Conservation (phyloP, 2,888 invertebrate genomes). For the Carcina quercana region DNA sequence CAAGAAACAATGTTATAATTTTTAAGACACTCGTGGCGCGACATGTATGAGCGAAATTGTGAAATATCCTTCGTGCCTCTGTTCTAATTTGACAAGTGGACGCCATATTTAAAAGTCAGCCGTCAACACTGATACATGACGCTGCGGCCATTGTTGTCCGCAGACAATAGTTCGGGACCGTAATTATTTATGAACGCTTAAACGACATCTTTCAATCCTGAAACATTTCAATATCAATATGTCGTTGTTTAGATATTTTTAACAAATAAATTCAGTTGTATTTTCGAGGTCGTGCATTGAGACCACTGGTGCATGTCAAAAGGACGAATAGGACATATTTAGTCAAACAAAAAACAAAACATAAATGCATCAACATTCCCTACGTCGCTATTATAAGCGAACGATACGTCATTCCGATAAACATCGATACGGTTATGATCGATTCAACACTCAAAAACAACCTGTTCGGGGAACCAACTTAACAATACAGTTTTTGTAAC, state of each 20-base stretch:
- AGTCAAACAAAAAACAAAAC: background rate
- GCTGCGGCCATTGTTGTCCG: constrained; percentile 11
- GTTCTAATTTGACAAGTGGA: constrained; percentile 13
- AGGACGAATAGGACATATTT: background rate
- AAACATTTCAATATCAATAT: background rate
- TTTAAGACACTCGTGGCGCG: no score
- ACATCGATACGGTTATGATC: constrained; percentile 26
- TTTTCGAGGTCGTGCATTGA: background rate
- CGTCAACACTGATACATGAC: constrained; percentile 12
- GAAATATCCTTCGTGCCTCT: background rate
- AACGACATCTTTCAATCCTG: background rate
- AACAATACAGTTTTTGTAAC: no score
- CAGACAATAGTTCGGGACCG: constrained; percentile 10
- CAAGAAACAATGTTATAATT: no score
- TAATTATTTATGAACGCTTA: constrained; percentile 9
- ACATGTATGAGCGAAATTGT: no score
- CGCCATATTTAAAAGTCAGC: constrained; percentile 18
- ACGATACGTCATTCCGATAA: constrained; percentile 34
- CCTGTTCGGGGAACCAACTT: constrained; percentile 6
- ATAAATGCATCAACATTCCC: background rate
- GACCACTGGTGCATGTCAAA: no score
- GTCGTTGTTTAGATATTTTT: background rate
- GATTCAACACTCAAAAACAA: constrained; percentile 18
- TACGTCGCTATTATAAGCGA: constrained; percentile 13
- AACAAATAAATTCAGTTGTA: background rate